Percentiles rank a stretch among this genome's conserved stretches.
Evolutionary conservation across 2,113 vertebrate genomes (phyloP).

Genomic region (Desmodus rotundus): DNA sequence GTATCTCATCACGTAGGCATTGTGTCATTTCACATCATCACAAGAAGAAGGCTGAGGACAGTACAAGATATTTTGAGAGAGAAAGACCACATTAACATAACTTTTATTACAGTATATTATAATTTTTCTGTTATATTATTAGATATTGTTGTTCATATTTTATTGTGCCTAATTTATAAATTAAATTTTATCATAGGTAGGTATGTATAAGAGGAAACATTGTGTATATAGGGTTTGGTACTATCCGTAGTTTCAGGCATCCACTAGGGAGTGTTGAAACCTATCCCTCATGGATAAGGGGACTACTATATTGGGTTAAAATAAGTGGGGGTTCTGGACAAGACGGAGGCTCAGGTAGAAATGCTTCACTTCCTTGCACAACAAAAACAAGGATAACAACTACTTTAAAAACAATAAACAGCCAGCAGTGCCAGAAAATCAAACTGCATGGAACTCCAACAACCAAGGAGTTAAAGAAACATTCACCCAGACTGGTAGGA

Average conservation of each 20-base stretch:
- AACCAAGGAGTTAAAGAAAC: too few species aligned
- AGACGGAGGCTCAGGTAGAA: too few species aligned
- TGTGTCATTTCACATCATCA: neutral
- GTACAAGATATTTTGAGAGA: neutral
- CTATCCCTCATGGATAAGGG: too few species aligned
- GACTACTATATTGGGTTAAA: neutral
- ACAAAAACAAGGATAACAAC: too few species aligned
- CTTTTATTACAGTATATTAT: neutral
- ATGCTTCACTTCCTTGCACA: too few species aligned
- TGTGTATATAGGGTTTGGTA: neutral
- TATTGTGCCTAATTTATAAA: neutral
- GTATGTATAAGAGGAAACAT: neutral
- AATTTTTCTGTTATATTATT: neutral
- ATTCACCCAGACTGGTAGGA: too few species aligned
- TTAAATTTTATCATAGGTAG: neutral
- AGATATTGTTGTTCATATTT: neutral
- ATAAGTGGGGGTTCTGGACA: neutral
- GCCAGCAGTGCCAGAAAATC: too few species aligned
- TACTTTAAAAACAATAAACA: too few species aligned
- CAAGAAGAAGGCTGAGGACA: neutral
- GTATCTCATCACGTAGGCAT: neutral
- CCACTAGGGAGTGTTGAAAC: neutral
- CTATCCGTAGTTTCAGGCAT: neutral
- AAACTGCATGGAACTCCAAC: too few species aligned
- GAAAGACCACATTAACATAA: neutral